Evolutionary conservation across 2,797 vertebrate genomes (phyloP).

Genomic region (Vireo griseus): DNA sequence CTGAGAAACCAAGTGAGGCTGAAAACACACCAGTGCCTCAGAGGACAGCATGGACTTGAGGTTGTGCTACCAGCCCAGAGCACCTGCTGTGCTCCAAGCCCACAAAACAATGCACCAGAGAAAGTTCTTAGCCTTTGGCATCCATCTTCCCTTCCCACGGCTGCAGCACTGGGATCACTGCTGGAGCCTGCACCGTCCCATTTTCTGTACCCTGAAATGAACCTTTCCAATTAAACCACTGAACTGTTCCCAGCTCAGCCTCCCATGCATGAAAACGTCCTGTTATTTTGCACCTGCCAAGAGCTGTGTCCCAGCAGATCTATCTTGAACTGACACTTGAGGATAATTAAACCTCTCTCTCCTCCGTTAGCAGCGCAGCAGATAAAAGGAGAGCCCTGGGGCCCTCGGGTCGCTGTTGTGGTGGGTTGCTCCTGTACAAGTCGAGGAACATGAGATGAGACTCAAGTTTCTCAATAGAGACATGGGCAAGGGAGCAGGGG

Average conservation of each 20-base stretch:
- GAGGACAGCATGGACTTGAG: fast-evolving
- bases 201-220: conserved; percentile 18
- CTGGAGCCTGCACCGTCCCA: not conserved
- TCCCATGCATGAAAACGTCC: conserved; percentile 46
- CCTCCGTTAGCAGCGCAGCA: not conserved
- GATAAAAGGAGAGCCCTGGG: conserved; percentile 21
- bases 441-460: not conserved
- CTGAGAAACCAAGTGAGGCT: not conserved
- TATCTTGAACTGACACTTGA: conserved; percentile 59
- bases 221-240: conserved; percentile 48
- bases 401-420: not conserved
- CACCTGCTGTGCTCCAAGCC: not conserved
- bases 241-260: conserved; percentile 38
- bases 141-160: not conserved
- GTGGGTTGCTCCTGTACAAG: not conserved
- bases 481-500: not conserved
- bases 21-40: not conserved
- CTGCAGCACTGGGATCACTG: not conserved
- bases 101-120: not conserved
- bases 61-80: not conserved
- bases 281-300: conserved; percentile 60
- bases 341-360: conserved; percentile 55
- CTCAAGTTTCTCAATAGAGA: not conserved
- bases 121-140: not conserved
- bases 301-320: conserved; percentile 54